Conservation (phyloP, 1,140 invertebrate genomes). For the Orussus abietinus region DNA sequence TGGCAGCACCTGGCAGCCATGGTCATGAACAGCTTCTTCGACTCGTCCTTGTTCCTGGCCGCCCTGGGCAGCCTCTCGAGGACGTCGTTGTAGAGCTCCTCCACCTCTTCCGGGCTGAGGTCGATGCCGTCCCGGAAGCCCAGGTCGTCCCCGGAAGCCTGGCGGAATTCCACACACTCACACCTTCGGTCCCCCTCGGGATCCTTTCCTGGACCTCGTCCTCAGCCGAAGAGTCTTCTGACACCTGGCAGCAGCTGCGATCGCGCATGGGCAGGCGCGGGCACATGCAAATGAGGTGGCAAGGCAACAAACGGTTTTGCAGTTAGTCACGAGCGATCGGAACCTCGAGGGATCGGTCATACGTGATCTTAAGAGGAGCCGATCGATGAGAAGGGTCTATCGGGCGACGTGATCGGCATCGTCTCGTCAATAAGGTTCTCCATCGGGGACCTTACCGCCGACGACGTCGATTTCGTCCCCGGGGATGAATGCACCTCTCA, state of each 20-base stretch:
- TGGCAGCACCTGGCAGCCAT: slow-evolving; percentile 18
- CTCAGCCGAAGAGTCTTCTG: background rate
- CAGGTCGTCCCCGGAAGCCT: slow-evolving; percentile 3
- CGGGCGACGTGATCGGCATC: too few relatives aligned
- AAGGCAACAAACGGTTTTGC: too few relatives aligned
- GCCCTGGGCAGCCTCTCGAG: slow-evolving; percentile 16
- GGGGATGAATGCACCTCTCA: too few relatives aligned
- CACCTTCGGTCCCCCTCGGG: background rate
- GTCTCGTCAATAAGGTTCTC: too few relatives aligned
- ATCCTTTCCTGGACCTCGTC: background rate
- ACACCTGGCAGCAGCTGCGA: background rate
- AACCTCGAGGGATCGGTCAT: too few relatives aligned
- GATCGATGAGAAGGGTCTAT: too few relatives aligned
- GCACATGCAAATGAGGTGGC: too few relatives aligned
- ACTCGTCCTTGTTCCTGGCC: slow-evolving; percentile 8
- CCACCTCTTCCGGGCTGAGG: slow-evolving; percentile 13
- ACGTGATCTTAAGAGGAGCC: too few relatives aligned
- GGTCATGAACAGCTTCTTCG: slow-evolving; percentile 8
- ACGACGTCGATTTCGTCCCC: too few relatives aligned
- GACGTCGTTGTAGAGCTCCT: slow-evolving; percentile 16
- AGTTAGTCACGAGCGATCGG: too few relatives aligned
- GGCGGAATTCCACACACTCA: background rate
- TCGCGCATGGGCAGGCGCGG: background rate
- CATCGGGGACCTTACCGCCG: too few relatives aligned
- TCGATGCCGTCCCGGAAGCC: too few relatives aligned